A percentile compares a stretch with the other conserved stretches of the same genome.
Conservation (phyloP, 1,140 invertebrate genomes). For the Procambarus virginalis region DNA sequence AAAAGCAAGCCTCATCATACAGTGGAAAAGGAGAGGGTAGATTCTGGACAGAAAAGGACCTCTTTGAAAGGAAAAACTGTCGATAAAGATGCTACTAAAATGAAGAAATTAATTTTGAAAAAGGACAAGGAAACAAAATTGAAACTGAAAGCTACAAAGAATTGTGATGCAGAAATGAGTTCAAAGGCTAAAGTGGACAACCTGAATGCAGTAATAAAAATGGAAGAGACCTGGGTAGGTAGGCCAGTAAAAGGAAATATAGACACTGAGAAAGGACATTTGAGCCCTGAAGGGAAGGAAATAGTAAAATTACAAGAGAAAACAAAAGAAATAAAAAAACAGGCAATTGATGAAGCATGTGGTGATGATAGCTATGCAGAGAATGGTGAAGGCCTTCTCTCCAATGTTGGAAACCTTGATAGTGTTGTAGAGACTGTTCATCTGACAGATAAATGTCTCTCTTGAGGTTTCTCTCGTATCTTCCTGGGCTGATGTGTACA, state of each 20-base stretch:
- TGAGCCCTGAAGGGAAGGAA: background rate
- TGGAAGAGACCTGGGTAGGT: background rate
- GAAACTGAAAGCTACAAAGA: background rate
- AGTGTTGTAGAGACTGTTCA: slow-evolving; percentile 53
- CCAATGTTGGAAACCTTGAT: slow-evolving; percentile 24
- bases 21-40: background rate
- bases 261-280: background rate
- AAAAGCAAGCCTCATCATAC: background rate
- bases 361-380: slow-evolving; percentile 1
- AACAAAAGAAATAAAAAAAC: background rate
- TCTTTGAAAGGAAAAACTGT: background rate
- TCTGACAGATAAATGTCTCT: slow-evolving; percentile 17
- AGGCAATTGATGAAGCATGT: background rate
- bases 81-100: background rate
- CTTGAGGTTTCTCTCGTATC: background rate
- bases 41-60: background rate
- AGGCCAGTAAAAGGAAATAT: background rate
- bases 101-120: background rate
- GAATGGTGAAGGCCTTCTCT: slow-evolving; percentile 27
- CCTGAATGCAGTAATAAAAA: background rate
- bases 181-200: background rate
- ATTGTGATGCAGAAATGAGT: background rate
- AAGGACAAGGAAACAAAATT: background rate
- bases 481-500: background rate
- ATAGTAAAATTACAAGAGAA: background rate